A percentile compares a stretch with the other conserved stretches of the same genome.
phyloP scores from a whole-genome alignment of 1,140 invertebrate genomes.

The Papilio xuthus region DNA sequence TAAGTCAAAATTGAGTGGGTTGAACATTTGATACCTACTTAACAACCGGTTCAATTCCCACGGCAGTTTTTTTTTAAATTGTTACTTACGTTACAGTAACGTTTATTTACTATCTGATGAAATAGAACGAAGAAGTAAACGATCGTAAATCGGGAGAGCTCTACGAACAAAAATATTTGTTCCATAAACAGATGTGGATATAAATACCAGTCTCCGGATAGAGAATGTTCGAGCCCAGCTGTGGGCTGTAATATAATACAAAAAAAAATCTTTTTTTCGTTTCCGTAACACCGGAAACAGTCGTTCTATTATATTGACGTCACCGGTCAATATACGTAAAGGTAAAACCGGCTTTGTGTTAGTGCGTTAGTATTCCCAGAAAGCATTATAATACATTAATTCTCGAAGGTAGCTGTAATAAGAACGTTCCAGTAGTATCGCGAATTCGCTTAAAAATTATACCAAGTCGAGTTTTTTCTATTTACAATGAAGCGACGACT shows the following conservation, averaged over 20 bases:
- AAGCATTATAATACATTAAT: constrained; percentile 60
- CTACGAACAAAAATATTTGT: constrained; percentile 2
- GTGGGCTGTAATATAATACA: constrained; percentile 45
- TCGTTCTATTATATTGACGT: constrained; percentile 42
- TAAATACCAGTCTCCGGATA: constrained; percentile 12
- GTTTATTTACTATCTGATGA: not conserved
- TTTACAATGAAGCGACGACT: constrained; percentile 43
- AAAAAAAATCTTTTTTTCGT: constrained; percentile 13
- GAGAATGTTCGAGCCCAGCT: constrained; percentile 35
- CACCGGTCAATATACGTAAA: constrained; percentile 32
- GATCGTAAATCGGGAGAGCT: not conserved
- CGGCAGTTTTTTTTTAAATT: not conserved
- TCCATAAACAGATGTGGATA: constrained; percentile 21
- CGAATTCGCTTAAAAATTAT: constrained; percentile 40
- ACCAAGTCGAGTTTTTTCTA: constrained; percentile 36
- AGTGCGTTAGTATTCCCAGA: constrained; percentile 39
- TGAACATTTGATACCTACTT: not conserved
- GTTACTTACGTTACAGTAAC: not conserved
- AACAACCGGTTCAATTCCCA: not conserved
- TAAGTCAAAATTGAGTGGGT: not conserved
- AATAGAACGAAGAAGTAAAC: not conserved
- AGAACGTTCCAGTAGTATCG: constrained; percentile 44
- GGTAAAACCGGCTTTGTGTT: constrained; percentile 20
- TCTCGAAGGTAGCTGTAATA: constrained; percentile 43
- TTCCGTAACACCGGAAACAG: constrained; percentile 49